These are phyloP conservation scores for Dendrolimus punctatus DNA, from an alignment of 1,140 invertebrate species.

Conservation along the genomic window DNA sequence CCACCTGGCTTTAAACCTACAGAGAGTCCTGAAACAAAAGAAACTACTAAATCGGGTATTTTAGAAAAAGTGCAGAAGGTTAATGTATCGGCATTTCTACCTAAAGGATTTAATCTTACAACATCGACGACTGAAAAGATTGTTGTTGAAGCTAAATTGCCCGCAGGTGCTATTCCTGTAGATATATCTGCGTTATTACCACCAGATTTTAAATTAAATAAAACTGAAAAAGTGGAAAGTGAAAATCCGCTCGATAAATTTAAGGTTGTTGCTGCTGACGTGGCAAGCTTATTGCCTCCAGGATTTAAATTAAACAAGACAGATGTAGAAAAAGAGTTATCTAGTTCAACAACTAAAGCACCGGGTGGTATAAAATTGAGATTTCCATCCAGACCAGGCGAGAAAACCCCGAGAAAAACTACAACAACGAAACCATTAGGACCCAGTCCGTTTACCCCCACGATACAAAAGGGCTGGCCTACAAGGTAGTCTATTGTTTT, in stretches of 20 bases:
- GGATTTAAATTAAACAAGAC: constrained; percentile 70
- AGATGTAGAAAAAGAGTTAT: constrained; percentile 28
- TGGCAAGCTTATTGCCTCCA: constrained; percentile 74
- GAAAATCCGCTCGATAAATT: constrained; percentile 53
- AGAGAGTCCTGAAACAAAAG: constrained; percentile 37
- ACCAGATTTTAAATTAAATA: constrained; percentile 71
- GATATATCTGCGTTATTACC: constrained; percentile 77
- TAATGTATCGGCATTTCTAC: constrained; percentile 77
- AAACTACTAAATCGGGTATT: constrained; percentile 28
- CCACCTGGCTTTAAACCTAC: constrained; percentile 74
- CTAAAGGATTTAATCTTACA: constrained; percentile 73
- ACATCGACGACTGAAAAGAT: constrained; percentile 62
- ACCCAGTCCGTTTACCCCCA: constrained; percentile 71
- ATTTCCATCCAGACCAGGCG: constrained; percentile 84
- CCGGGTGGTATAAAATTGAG: constrained; percentile 78
- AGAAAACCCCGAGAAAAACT: constrained; percentile 74
- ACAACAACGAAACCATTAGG: constrained; percentile 72
- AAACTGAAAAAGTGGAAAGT: constrained; percentile 32
- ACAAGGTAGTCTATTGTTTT: constrained; percentile 73
- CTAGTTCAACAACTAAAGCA: constrained; percentile 55
- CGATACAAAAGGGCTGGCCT: constrained; percentile 87
- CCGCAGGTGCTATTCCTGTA: constrained; percentile 63
- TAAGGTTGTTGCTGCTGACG: constrained; percentile 62
- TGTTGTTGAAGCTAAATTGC: constrained; percentile 48
- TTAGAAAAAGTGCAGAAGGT: constrained; percentile 69